phyloP scores from a whole-genome alignment of 2,797 vertebrate genomes.

The Molossus alvarezi region DNA sequence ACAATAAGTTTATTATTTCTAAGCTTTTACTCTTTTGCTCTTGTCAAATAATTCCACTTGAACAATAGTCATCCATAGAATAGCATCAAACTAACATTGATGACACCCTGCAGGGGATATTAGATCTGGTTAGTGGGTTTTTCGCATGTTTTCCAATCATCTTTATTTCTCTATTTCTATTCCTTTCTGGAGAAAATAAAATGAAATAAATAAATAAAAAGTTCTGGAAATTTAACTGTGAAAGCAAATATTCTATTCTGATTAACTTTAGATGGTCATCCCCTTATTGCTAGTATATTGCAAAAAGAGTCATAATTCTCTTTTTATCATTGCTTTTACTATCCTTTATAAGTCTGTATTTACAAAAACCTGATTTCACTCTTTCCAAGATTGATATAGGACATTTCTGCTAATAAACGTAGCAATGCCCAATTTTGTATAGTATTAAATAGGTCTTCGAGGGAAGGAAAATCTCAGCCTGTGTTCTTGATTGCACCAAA shows the following conservation, averaged over 20 bases:
- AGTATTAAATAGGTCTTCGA: background rate
- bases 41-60: background rate
- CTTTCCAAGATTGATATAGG: background rate
- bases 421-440: background rate
- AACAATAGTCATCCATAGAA: background rate
- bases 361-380: background rate
- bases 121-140: background rate
- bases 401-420: background rate
- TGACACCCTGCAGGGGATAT: background rate
- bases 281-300: background rate
- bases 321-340: constrained; percentile 1
- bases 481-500: background rate
- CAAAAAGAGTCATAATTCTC: background rate
- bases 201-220: background rate
- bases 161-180: background rate
- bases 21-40: background rate
- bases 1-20: background rate
- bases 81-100: background rate
- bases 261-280: background rate
- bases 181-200: background rate
- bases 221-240: background rate
- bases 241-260: background rate
- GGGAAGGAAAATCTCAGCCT: background rate
- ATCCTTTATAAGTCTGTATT: background rate
- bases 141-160: background rate